Percentiles rank a stretch among this genome's conserved stretches.
Conservation (phyloP, 53 echinoderm and acorn worm genomes). For the Patiria pectinifera region DNA sequence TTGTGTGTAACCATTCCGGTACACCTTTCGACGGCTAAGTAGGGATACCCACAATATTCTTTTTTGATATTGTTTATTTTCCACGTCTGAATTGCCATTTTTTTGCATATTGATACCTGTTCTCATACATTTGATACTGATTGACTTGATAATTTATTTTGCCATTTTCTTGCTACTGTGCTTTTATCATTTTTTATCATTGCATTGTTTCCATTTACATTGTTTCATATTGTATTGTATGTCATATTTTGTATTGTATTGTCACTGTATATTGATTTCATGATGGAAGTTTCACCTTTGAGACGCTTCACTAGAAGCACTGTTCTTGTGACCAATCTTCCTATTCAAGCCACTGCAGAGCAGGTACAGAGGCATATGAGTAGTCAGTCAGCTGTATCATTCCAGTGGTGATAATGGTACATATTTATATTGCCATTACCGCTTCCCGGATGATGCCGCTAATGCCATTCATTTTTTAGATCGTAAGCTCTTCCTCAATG, state of each 20-base stretch:
- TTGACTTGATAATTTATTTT: not conserved
- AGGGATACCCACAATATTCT: not conserved
- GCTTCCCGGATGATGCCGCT: not conserved
- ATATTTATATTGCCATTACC: constrained; percentile 15
- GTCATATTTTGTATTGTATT: not conserved
- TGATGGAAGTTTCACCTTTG: constrained; percentile 2
- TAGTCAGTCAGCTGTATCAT: not conserved
- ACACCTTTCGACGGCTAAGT: not conserved
- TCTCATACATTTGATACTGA: not conserved
- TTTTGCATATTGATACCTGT: not conserved
- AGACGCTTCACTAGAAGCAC: not conserved
- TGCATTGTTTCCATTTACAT: not conserved
- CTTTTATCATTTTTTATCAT: not conserved
- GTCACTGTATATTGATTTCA: not conserved
- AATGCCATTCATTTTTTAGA: not conserved
- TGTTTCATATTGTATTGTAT: not conserved
- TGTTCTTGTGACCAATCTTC: constrained; percentile 6
- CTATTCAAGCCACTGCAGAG: not conserved
- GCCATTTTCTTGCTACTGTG: not conserved
- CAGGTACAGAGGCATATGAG: not conserved
- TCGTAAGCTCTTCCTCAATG: constrained; percentile 6
- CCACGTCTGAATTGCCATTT: not conserved
- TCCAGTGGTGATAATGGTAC: not conserved
- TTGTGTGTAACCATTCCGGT: not conserved
- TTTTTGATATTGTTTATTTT: not conserved